These are phyloP conservation scores for Enteromius unitaeniatus DNA, from an alignment of 2,797 vertebrate species.

Conservation along the genomic window DNA sequence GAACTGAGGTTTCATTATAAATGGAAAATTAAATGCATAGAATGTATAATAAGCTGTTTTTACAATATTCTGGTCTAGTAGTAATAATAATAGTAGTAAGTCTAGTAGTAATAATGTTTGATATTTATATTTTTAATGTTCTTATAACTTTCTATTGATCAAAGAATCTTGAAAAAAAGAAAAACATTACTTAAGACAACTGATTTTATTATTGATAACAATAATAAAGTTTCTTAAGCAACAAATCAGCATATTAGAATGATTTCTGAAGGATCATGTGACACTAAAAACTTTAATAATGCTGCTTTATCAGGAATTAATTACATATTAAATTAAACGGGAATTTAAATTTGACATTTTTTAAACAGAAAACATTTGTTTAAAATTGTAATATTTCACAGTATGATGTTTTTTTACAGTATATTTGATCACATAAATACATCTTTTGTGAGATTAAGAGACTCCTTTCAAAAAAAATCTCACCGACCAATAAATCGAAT, in stretches of 20 bases:
- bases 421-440: not conserved
- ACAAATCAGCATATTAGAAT: not conserved
- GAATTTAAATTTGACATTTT: too few relatives aligned
- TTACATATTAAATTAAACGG: not conserved
- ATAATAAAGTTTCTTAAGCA: not conserved
- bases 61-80: not conserved
- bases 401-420: not conserved
- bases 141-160: too few relatives aligned
- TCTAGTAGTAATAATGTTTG: too few relatives aligned
- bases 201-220: not conserved
- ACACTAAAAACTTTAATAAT: not conserved
- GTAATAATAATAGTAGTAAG: too few relatives aligned
- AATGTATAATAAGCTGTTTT: not conserved
- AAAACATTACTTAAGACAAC: not conserved
- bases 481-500: not conserved
- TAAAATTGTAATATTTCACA: not conserved
- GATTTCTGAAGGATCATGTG: slow-evolving; percentile 1
- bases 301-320: not conserved
- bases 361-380: not conserved
- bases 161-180: too few relatives aligned
- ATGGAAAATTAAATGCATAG: not conserved
- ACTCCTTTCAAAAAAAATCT: not conserved
- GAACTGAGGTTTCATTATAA: not conserved
- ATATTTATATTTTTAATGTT: too few relatives aligned
- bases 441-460: not conserved